Conservation (phyloP, 2,113 vertebrate genomes). For the Blennius ocellaris region DNA sequence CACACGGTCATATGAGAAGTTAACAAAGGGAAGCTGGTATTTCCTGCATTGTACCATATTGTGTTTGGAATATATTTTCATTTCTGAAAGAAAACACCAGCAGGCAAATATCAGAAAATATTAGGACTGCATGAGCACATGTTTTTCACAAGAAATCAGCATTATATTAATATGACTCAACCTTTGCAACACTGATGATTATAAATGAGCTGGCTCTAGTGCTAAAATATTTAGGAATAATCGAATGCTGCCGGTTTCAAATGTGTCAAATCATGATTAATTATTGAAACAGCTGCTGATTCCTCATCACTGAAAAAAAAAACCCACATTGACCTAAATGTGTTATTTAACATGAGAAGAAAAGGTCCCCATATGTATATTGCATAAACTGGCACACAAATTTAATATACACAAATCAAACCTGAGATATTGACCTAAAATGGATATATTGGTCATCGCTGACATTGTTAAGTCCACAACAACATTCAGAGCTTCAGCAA, state of each 20-base stretch:
- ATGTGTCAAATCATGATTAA: background rate
- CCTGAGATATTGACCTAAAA: background rate
- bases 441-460: background rate
- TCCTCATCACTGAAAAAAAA: too few relatives aligned
- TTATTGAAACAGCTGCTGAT: background rate
- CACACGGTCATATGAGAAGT: background rate
- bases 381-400: background rate
- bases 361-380: background rate
- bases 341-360: background rate
- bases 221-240: background rate
- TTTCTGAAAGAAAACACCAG: background rate
- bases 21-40: conserved; percentile 1
- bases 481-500: background rate
- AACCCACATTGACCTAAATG: background rate
- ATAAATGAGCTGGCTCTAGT: background rate
- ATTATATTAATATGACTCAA: background rate
- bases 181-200: background rate
- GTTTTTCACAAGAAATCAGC: background rate
- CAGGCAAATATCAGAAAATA: background rate
- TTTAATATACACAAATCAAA: too few relatives aligned
- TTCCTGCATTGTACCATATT: background rate
- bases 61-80: background rate
- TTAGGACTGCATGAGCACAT: background rate
- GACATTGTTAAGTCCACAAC: background rate
- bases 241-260: background rate